phyloP scores from a whole-genome alignment of 2,113 vertebrate genomes.

The Taurulus bubalis region DNA sequence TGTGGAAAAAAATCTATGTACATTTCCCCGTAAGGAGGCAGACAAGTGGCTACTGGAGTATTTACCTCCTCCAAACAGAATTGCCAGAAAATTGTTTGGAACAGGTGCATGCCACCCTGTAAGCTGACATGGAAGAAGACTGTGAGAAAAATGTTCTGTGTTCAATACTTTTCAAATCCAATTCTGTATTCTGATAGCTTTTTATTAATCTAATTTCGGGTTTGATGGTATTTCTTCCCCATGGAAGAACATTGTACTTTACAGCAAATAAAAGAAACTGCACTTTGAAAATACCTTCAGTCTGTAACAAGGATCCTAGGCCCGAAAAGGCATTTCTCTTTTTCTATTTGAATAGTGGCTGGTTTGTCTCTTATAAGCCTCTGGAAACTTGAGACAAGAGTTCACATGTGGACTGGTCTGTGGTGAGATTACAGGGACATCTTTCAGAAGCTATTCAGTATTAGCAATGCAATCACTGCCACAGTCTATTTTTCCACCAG shows the following conservation, averaged over 20 bases:
- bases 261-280: not conserved
- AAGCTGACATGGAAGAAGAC: not conserved
- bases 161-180: not conserved
- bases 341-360: not conserved
- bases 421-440: not conserved
- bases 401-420: not conserved
- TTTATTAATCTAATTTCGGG: not conserved
- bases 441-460: not conserved
- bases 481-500: not conserved
- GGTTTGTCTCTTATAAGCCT: not conserved
- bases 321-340: not conserved
- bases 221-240: not conserved
- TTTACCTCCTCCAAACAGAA: constrained; percentile 65
- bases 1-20: constrained; percentile 26
- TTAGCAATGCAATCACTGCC: not conserved
- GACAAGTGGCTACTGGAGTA: constrained; percentile 77
- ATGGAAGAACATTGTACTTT: not conserved
- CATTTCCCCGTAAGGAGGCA: constrained; percentile 58
- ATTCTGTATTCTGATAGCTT: not conserved
- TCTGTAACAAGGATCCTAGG: not conserved
- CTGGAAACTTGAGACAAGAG: not conserved
- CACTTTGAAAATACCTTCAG: not conserved
- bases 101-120: constrained; percentile 76
- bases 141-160: constrained; percentile 6
- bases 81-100: constrained; percentile 56